Percentiles rank a stretch among this genome's conserved stretches.
Evolutionary conservation across 1,140 invertebrate species (phyloP).

Genomic region (Trypoxylus dichotomus): DNA sequence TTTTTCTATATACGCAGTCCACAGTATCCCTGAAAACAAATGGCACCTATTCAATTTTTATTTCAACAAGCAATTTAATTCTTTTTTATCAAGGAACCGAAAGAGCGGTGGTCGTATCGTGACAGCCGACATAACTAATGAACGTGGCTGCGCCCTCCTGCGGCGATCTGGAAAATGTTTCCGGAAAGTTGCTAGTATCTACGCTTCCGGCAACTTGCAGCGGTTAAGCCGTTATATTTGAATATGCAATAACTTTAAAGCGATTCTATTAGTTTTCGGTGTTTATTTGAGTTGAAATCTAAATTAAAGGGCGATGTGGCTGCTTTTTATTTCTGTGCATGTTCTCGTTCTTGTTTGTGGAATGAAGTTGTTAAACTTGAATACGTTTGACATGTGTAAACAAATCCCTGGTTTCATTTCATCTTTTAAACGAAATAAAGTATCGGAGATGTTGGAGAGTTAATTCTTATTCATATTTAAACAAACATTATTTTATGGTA

Average conservation of each 20-base stretch:
- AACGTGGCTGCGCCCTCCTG: not conserved
- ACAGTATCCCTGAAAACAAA: too few relatives aligned
- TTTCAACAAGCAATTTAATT: too few relatives aligned
- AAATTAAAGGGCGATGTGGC: not conserved
- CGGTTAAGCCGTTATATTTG: not conserved
- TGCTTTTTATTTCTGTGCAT: not conserved
- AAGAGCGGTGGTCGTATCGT: not conserved
- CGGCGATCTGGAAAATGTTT: not conserved
- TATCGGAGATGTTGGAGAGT: too few relatives aligned
- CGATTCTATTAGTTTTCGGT: not conserved
- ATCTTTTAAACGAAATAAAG: too few relatives aligned
- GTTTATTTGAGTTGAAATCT: constrained; percentile 3
- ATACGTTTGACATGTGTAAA: not conserved
- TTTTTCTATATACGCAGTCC: too few relatives aligned
- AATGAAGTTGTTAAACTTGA: not conserved
- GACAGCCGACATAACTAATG: not conserved
- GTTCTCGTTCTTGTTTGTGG: not conserved
- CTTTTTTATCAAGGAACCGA: not conserved
- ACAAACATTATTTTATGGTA: too few relatives aligned
- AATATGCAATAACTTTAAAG: constrained; percentile 15
- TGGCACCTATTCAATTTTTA: too few relatives aligned
- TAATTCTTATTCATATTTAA: too few relatives aligned
- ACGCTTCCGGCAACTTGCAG: not conserved
- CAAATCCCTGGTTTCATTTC: not conserved
- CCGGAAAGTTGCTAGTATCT: not conserved